Base-by-base conservation (phyloP, 2,113 vertebrate species). In the Odontophorus gujanensis region DNA sequence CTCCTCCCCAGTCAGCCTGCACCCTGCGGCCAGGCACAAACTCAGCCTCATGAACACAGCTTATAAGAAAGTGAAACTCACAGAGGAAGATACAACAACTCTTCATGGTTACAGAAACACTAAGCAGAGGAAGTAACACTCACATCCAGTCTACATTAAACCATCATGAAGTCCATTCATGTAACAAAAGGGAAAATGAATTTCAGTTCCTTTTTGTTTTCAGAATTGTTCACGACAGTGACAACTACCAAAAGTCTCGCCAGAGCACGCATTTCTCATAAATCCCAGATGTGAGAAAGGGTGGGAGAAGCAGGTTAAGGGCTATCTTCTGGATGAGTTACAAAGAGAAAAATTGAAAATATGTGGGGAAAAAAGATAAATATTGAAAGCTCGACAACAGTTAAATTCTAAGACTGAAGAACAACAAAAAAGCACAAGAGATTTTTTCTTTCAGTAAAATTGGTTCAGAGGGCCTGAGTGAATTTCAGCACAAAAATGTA, bases 261-360 rank as follows among this genome's bases (percentile, higher is more conserved):
- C 30, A n/a, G 1, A 7, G 26, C 42, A 26, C 38, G 36, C 0
- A 0, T 25, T 86, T 75, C 57, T 58, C 7, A 0, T 9, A 65
- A 76, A 11, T 65, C 26, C 50, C 24, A 48, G 48, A 6, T 63
- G 42, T 1, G 0, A 68, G 48, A 92, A 73, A 45, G 66, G 19
- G 30, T 53, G 40, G 24, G 22, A 87, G 34, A 13, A 76, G 15
- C 21, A 62, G 45, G 20, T 82, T 55, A 78, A 78, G 81, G 32
- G 81, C 8, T 66, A 45, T 22, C 19, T 43, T 65, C 21, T 12
- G 18, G 13, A 30, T 21, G 32, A 62, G 40, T 51, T 36, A 58
- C 3, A 74, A 42, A 74, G 7, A 67, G 6, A 63, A 92, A 58
- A 24, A 34, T 63, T 42, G 4, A 24, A 76, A 48, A 28, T 16